Percentiles rank a stretch among this genome's conserved stretches.
phyloP scores from a whole-genome alignment of 2,797 vertebrate species.

The Paedocypris micromegethes region DNA sequence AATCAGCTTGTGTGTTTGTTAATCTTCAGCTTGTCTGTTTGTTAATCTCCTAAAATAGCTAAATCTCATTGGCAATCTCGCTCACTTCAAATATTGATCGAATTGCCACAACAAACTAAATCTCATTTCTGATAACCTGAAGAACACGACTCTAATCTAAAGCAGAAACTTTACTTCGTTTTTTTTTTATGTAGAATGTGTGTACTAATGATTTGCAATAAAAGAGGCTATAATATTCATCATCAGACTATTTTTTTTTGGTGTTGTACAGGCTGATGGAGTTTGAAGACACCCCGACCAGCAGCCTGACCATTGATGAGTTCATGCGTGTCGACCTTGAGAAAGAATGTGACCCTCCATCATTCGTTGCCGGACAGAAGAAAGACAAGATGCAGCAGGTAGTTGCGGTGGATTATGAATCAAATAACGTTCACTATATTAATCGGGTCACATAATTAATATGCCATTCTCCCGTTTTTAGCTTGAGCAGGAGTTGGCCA shows the following conservation, averaged over 20 bases:
- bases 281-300: constrained; percentile 95
- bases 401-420: background rate
- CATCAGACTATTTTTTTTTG: background rate
- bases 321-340: constrained; percentile 94
- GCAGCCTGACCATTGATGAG: constrained; percentile 93
- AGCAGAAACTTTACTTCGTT: too few species aligned
- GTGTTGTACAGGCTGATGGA: constrained; percentile 78
- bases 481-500: constrained; percentile 86
- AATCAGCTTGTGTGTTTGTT: too few species aligned
- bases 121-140: too few species aligned
- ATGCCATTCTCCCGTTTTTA: constrained; percentile 58
- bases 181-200: too few species aligned
- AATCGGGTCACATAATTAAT: constrained; percentile 17
- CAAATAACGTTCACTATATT: background rate
- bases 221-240: too few species aligned
- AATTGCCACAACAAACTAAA: too few species aligned
- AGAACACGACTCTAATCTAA: too few species aligned
- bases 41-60: too few species aligned
- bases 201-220: too few species aligned
- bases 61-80: too few species aligned
- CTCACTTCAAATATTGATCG: too few species aligned
- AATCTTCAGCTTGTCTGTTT: too few species aligned
- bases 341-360: constrained; percentile 92
- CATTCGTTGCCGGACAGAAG: constrained; percentile 83
- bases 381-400: constrained; percentile 88